Evolutionary conservation across 2,113 vertebrate species (phyloP), one percentile per base, ranked within the genome.

Genomic region (Syngnathus typhle): DNA sequence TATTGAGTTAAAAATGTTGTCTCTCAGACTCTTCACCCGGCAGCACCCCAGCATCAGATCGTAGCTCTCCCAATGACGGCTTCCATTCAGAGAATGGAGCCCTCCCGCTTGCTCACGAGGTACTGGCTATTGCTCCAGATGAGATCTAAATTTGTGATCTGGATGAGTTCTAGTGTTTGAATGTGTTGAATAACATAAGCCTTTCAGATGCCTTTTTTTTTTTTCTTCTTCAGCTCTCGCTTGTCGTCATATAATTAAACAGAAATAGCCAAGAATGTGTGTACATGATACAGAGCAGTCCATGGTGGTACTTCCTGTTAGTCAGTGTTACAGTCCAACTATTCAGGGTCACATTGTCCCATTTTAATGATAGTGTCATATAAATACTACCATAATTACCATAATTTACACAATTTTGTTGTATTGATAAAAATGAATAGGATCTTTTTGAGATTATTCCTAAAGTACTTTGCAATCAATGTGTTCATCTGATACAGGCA

Each of bases 1-100:
- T 32, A 32, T 32, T 32, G 27, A 32, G 27, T 32, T 32, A 32
- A 32, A 12, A 10, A 58, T 74, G 2, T 6, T 75, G 36, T 69
- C 19, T 19, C 21, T 1, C 88, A 96, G 96, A 98, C 71, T 96
- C 95, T 0, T 95, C 95, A 49, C 92, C 94, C 5, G 94, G 95
- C 77, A 97, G 95, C 82, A 95, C 91, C 0, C 93, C 95, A 0
- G 94, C 92, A 0, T 98, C 95, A 0, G 94, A 93, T 51, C 92
- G 93, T 89, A 95, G 93, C 86, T 95, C 94, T 2, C 95, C 96
- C 62, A 96, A 94, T 2, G 94, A 97, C 92, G 95, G 93, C 67
- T 87, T 93, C n/a, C 84, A 88, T 0, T 74, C 90, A 0, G 93
- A 96, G 46, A 90, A 89, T 0, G 91, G 90, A 7, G 83, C 87